These are phyloP conservation scores for Mesopsocus fuscifrons DNA, from an alignment of 2,888 invertebrate species.

Conservation along the genomic window DNA sequence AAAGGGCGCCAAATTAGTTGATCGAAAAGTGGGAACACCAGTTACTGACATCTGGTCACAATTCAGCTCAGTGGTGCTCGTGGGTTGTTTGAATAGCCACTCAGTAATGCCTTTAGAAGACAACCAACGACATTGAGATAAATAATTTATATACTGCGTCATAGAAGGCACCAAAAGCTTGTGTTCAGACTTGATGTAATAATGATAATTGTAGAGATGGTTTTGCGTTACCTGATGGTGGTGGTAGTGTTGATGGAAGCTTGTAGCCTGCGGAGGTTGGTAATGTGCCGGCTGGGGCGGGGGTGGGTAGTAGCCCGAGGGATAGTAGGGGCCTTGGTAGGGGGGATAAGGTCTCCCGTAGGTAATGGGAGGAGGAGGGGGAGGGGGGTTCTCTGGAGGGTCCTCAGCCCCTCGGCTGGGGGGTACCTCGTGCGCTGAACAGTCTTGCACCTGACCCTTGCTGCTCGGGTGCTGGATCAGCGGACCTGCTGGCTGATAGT, in stretches of 20 bases:
- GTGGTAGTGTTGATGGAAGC: conserved; percentile 7
- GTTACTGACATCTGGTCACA: too few species aligned
- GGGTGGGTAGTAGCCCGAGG: conserved; percentile 14
- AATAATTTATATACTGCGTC: too few species aligned
- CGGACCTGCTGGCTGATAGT: conserved; percentile 84
- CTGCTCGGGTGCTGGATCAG: conserved; percentile 43
- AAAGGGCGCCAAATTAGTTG: too few species aligned
- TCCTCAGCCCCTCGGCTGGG: conserved; percentile 23
- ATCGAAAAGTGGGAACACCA: too few species aligned
- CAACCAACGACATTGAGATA: too few species aligned
- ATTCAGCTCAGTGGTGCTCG: too few species aligned
- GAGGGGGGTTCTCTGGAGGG: conserved; percentile 27
- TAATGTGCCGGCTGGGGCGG: conserved; percentile 15
- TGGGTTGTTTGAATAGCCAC: too few species aligned
- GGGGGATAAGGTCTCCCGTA: conserved; percentile 16
- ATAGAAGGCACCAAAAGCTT: too few species aligned
- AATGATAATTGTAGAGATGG: too few species aligned
- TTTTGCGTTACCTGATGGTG: conserved; percentile 8
- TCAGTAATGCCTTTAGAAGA: too few species aligned
- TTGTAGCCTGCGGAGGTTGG: conserved; percentile 13
- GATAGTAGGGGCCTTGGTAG: conserved; percentile 15
- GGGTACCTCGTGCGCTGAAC: conserved; percentile 29
- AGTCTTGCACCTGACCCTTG: conserved; percentile 14
- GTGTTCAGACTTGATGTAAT: too few species aligned
- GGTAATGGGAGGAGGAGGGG: conserved; percentile 24